Conservation (phyloP, 2,888 invertebrate species). For the Dastarcus helophoroides region DNA sequence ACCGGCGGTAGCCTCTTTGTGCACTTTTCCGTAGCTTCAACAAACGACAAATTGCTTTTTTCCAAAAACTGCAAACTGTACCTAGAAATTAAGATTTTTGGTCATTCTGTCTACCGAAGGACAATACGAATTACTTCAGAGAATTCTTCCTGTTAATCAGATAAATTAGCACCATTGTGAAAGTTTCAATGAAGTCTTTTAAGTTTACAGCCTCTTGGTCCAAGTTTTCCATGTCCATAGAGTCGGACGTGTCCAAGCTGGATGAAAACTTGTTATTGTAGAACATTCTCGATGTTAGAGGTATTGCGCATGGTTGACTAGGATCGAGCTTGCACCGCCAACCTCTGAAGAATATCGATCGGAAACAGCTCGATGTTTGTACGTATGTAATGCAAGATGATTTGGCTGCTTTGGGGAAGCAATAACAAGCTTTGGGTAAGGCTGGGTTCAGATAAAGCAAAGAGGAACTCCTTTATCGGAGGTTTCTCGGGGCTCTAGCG, state of each 20-base stretch:
- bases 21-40: slow-evolving; percentile 14
- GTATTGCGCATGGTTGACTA: slow-evolving; percentile 43
- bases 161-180: slow-evolving; percentile 38
- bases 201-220: slow-evolving; percentile 24
- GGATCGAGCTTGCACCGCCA: slow-evolving; percentile 50
- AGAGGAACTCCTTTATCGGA: slow-evolving; percentile 32
- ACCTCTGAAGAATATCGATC: slow-evolving; percentile 33
- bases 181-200: slow-evolving; percentile 42
- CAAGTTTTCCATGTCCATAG: slow-evolving; percentile 34
- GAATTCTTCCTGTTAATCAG: slow-evolving; percentile 34
- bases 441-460: slow-evolving; percentile 33
- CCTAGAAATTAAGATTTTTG: slow-evolving; percentile 17
- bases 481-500: slow-evolving; percentile 24
- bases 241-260: slow-evolving; percentile 41
- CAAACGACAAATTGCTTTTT: slow-evolving; percentile 21
- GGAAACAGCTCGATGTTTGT: slow-evolving; percentile 27
- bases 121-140: slow-evolving; percentile 18
- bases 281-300: slow-evolving; percentile 34
- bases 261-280: slow-evolving; percentile 30
- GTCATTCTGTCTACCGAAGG: background rate
- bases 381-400: slow-evolving; percentile 30
- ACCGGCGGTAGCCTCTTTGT: slow-evolving; percentile 35
- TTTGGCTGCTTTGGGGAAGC: slow-evolving; percentile 26
- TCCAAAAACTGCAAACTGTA: slow-evolving; percentile 29
- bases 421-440: slow-evolving; percentile 32